A percentile compares a stretch with the other conserved stretches of the same genome.
phyloP scores from a whole-genome alignment of 2,888 invertebrate genomes.

The Ypsolopha sequella region DNA sequence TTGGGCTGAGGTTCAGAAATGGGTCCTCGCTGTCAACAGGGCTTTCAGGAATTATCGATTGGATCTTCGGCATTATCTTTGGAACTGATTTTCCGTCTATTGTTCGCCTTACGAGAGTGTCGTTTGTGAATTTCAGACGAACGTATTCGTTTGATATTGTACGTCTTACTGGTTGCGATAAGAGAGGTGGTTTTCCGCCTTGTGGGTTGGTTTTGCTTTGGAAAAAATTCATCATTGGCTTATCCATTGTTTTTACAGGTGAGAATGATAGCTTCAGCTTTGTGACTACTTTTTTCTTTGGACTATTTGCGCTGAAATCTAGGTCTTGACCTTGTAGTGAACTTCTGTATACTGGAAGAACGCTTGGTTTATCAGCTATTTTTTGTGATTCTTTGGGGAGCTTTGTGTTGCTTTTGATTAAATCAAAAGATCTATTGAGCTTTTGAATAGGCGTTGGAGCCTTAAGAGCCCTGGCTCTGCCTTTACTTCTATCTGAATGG shows the following conservation, averaged over 20 bases:
- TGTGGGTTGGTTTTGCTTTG: conserved; percentile 40
- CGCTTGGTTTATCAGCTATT: conserved; percentile 39
- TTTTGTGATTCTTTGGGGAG: conserved; percentile 27
- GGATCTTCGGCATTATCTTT: conserved; percentile 62
- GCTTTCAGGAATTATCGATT: conserved; percentile 65
- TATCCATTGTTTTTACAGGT: conserved; percentile 52
- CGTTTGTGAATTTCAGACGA: conserved; percentile 53
- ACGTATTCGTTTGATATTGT: conserved; percentile 68
- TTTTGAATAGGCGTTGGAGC: conserved; percentile 45
- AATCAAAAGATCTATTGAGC: conserved; percentile 43
- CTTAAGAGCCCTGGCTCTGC: conserved; percentile 41
- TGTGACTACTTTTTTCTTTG: conserved; percentile 36
- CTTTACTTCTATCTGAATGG: conserved; percentile 31
- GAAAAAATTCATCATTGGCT: conserved; percentile 55
- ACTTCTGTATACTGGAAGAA: conserved; percentile 51
- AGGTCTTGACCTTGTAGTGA: conserved; percentile 31
- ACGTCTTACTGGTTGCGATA: conserved; percentile 51
- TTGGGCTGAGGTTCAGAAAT: conserved; percentile 59
- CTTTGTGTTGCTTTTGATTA: conserved; percentile 32
- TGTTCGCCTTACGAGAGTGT: conserved; percentile 52
- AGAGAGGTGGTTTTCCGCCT: conserved; percentile 40
- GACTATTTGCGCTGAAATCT: conserved; percentile 30
- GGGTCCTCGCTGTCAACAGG: conserved; percentile 62
- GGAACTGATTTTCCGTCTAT: conserved; percentile 58
- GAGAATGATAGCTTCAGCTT: conserved; percentile 58